Base-by-base conservation (phyloP, 2,888 invertebrate species). In the Pocota personata region DNA sequence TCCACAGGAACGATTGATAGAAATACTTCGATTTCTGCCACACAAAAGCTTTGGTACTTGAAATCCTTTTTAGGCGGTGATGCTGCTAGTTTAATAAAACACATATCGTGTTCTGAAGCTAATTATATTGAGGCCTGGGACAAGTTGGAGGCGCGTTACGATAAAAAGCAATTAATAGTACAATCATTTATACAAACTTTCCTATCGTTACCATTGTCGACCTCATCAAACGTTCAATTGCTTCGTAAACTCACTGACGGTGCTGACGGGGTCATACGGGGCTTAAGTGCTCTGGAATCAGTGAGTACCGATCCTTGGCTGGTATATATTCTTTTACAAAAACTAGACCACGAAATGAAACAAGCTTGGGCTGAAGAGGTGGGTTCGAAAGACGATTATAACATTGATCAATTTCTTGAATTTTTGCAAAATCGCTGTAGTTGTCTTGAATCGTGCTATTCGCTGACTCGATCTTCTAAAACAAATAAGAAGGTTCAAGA, bases 11-110 rank as follows among this genome's bases (percentile, higher is more conserved):
- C 87, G 24, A 64, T 83, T 1, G 73, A 77, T 27, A 52, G 71
- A 32, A 88, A 73, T 24, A 6, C 55, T 8, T 66, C 46, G 5
- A 37, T 82, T 14, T 77, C 80, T 10, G 46, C 71, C 3, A 79
- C 80, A 1, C 82, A 87, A 30, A 87, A 87, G 19, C 84, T 86
- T 16, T 50, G 87, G 32, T 77, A 86, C 46, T 30, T 88, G 8
- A 87, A 83, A 46, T 77, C 77, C 0, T 79, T 86, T 16, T 37
- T 84, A 16, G 64, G 24, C 27, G 82, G 37, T 8, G n/a, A n/a
- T n/a, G n/a, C n/a, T n/a, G n/a, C n/a, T n/a, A n/a, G n/a, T n/a
- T n/a, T n/a, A n/a, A n/a, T n/a, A n/a, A n/a, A n/a, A n/a, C n/a
- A n/a, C n/a, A n/a, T n/a, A n/a, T n/a, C n/a, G n/a, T n/a, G n/a